Percentiles rank a stretch among this genome's conserved stretches.
These are phyloP conservation scores for Tipula helvola DNA, from an alignment of 2,888 invertebrate species.

Conservation along the genomic window DNA sequence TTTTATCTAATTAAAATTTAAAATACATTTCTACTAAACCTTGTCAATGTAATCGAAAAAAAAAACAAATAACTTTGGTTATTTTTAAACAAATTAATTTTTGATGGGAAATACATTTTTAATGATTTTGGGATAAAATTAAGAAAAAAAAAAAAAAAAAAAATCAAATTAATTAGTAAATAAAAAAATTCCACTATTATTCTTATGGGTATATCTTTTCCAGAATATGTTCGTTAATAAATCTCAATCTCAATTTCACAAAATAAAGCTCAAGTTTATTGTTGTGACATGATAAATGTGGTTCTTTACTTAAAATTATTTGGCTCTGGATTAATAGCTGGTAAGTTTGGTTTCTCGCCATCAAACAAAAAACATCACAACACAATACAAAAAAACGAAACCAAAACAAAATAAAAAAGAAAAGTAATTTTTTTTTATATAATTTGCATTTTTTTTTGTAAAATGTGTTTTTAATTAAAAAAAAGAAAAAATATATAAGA, in stretches of 20 bases:
- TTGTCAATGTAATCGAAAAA: background rate
- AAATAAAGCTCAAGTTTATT: constrained; percentile 24
- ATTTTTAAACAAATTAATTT: background rate
- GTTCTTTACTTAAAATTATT: constrained; percentile 20
- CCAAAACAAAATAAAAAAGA: background rate
- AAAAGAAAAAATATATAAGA: constrained; percentile 19
- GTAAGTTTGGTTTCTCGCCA: constrained; percentile 32
- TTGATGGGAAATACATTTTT: background rate
- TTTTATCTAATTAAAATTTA: background rate
- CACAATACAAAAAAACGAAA: background rate
- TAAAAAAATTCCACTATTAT: constrained; percentile 17
- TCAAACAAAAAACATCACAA: constrained; percentile 9
- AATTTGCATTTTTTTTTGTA: constrained; percentile 19
- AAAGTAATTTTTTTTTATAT: background rate
- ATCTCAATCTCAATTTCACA: constrained; percentile 23
- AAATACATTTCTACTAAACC: background rate
- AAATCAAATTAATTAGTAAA: background rate
- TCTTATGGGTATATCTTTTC: constrained; percentile 62
- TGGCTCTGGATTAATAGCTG: constrained; percentile 20
- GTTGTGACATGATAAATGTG: constrained; percentile 30
- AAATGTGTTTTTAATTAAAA: constrained; percentile 21
- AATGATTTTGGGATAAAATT: background rate
- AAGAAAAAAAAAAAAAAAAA: background rate
- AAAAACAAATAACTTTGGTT: background rate
- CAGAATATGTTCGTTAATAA: constrained; percentile 43